Evolutionary conservation across 1,140 invertebrate species (phyloP).

Genomic region (Achatina immaculata): DNA sequence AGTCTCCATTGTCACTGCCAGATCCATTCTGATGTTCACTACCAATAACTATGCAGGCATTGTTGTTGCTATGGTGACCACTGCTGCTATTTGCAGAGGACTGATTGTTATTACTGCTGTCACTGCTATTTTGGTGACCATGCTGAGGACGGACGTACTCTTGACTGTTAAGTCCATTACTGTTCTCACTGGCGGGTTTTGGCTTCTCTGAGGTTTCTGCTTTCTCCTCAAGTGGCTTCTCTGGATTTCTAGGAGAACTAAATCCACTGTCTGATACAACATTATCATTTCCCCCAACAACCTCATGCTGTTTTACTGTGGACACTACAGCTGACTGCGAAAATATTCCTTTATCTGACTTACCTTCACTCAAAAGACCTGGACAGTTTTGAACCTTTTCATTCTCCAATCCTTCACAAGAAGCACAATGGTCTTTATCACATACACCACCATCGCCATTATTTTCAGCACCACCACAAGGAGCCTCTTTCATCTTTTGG

Average conservation of each 20-base stretch:
- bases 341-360: neutral
- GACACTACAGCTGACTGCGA: neutral
- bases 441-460: neutral
- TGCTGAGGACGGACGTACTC: conserved; percentile 7
- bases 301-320: neutral
- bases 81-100: neutral
- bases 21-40: conserved; percentile 36
- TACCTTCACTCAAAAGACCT: neutral
- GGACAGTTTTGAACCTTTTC: neutral
- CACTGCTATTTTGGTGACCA: neutral
- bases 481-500: neutral
- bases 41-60: conserved; percentile 33
- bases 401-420: neutral
- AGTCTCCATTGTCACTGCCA: conserved; percentile 19
- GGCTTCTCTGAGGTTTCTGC: neutral
- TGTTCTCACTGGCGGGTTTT: conserved; percentile 6
- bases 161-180: neutral
- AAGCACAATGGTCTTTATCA: conserved; percentile 4
- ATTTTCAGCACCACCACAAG: neutral
- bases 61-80: conserved; percentile 7
- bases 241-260: conserved; percentile 53
- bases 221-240: conserved; percentile 17
- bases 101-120: conserved; percentile 12
- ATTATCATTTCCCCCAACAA: neutral
- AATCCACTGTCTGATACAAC: conserved; percentile 52